phyloP scores from a whole-genome alignment of 2,797 vertebrate genomes.

The Enteromius thamalakanensis region DNA sequence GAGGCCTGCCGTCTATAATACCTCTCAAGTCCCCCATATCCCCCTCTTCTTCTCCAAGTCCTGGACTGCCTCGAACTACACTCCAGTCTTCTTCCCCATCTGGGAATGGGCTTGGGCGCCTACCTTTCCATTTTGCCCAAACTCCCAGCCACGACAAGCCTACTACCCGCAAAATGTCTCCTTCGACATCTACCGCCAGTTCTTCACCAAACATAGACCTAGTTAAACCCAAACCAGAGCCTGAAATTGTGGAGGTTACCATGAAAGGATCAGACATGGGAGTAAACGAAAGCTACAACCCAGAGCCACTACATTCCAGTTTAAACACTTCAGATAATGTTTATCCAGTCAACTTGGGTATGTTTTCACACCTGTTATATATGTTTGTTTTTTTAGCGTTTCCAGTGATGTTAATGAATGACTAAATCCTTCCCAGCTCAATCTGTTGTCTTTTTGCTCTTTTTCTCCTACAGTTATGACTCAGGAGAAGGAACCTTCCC shows the following conservation, averaged over 20 bases:
- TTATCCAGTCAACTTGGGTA: slow-evolving; percentile 89
- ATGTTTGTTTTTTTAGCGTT: not conserved
- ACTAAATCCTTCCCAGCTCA: not conserved
- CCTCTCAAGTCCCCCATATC: slow-evolving; percentile 74
- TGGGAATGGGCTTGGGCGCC: slow-evolving; percentile 63
- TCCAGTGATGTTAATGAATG: not conserved
- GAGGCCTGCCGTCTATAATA: slow-evolving; percentile 82
- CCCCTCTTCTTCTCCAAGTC: slow-evolving; percentile 77
- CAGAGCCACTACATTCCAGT: slow-evolving; percentile 67
- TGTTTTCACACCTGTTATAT: not conserved
- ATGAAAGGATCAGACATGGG: slow-evolving; percentile 69
- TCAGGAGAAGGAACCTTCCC: slow-evolving; percentile 82
- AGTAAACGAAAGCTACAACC: slow-evolving; percentile 58
- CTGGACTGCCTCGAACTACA: slow-evolving; percentile 66
- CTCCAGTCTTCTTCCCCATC: slow-evolving; percentile 74
- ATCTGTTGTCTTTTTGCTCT: slow-evolving; percentile 18
- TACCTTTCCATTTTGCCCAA: slow-evolving; percentile 73
- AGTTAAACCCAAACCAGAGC: slow-evolving; percentile 88
- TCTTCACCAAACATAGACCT: slow-evolving; percentile 67
- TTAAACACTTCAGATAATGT: slow-evolving; percentile 82
- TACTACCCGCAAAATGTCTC: slow-evolving; percentile 80
- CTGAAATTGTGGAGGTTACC: slow-evolving; percentile 86
- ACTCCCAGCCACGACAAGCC: slow-evolving; percentile 71
- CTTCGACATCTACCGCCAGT: slow-evolving; percentile 62
- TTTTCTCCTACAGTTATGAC: slow-evolving; percentile 75